These are phyloP conservation scores for Megaptera novaeangliae DNA, from an alignment of 2,113 vertebrate genomes.

Conservation along the genomic window DNA sequence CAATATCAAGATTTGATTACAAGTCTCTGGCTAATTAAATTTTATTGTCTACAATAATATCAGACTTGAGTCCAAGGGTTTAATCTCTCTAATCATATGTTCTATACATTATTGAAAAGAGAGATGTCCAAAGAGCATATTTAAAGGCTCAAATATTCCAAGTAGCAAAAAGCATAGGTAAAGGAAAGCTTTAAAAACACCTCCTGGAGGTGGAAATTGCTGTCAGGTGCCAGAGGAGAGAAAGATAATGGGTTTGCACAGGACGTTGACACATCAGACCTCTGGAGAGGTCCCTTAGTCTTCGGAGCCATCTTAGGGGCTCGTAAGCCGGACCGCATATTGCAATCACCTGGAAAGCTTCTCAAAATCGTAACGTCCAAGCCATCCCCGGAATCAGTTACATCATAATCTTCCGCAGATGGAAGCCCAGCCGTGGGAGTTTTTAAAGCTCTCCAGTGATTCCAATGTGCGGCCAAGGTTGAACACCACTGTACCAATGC, in stretches of 20 bases:
- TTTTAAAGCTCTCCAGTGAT: background rate
- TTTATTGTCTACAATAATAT: background rate
- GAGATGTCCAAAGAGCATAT: background rate
- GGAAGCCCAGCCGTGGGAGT: background rate
- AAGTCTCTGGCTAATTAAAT: background rate
- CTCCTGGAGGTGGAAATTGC: too few species aligned
- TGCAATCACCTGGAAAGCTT: background rate
- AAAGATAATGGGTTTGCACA: background rate
- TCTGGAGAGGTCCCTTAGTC: background rate
- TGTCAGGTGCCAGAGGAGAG: background rate
- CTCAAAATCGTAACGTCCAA: background rate
- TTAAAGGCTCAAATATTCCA: background rate
- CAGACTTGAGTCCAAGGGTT: background rate
- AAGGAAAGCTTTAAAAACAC: background rate
- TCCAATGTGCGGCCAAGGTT: background rate
- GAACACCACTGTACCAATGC: accelerated
- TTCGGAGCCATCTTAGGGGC: background rate
- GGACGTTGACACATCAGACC: accelerated
- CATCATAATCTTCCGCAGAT: background rate
- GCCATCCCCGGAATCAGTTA: too few species aligned
- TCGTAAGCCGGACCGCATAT: background rate
- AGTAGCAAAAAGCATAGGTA: background rate
- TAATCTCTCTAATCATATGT: background rate
- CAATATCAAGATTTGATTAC: background rate
- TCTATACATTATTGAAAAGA: background rate